Evolutionary conservation across 2,797 vertebrate genomes (phyloP), one percentile per base, ranked within the genome.

Genomic region (Dendrocincla fuliginosa): DNA sequence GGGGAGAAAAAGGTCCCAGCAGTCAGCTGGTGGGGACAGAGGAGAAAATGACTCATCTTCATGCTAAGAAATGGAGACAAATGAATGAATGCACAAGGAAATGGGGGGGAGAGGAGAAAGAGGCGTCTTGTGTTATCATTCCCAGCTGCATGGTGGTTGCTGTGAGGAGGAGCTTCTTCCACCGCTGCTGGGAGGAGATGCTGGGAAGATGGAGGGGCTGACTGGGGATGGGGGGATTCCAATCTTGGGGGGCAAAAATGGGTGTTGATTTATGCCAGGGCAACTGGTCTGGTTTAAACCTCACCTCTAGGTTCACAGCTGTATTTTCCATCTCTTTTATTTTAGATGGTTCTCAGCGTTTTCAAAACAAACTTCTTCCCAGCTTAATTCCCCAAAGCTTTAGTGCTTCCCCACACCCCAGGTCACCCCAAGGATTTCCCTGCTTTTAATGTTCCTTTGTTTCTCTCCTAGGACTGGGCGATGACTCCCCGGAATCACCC

Each of bases 31-130:
- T 86, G 84, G 75, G 77, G 61, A 69, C 7, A 25, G 88, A 65
- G 86, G 67, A 76, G 74, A 92, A 91, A 84, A 69, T 96, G 94
- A 95, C 81, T 95, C 89, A 92, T 90, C 74, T 59, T 57, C 25
- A 1, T 35, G 81, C 47, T 52, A 73, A 96, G 94, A 87, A 76
- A 89, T 33, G 55, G 89, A 70, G 80, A 92, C 3, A 0, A 70
- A 70, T 17, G 67, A 69, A 87, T 91, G 89, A 93, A 93, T 87
- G 70, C 84, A 90, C 92, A 94, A 90, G 94, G 90, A 96, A 41
- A 65, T 2, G 55, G 42, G 76, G 76, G 64, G 57, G n/a, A 75
- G 88, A 87, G 55, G 53, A 95, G 92, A 95, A 82, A 96, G 92
- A 92, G 41, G 42, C 1, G 0, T 65, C 94, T 81, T 79, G 81